phyloP scores from a whole-genome alignment of 2,888 invertebrate genomes.

The Trypoxylon attenuatum region DNA sequence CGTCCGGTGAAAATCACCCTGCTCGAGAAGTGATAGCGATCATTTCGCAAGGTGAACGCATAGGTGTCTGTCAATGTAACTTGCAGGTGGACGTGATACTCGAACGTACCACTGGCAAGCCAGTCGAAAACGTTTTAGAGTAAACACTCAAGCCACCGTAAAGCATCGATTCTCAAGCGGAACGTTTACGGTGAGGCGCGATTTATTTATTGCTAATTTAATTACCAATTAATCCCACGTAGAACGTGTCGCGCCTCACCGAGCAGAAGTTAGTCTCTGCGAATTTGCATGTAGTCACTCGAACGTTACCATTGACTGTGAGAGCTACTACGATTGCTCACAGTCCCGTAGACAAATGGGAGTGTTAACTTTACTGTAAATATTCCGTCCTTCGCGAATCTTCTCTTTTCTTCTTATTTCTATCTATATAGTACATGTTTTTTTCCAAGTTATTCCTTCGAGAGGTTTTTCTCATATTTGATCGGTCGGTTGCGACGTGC shows the following conservation, averaged over 20 bases:
- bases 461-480: no score
- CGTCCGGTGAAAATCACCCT: not conserved
- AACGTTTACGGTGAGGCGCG: not conserved
- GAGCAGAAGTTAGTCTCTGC: not conserved
- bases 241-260: not conserved
- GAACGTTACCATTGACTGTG: no score
- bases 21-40: not conserved
- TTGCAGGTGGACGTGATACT: no score
- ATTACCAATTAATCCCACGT: not conserved
- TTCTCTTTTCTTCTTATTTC: no score
- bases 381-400: not conserved
- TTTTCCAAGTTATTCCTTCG: no score
- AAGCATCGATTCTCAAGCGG: not conserved
- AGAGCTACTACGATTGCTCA: not conserved
- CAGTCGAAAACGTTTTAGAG: no score
- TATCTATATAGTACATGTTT: no score
- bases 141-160: not conserved
- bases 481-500: no score
- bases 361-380: not conserved
- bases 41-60: not conserved
- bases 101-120: not conserved
- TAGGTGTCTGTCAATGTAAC: no score
- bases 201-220: not conserved
- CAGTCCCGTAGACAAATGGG: not conserved
- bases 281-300: not conserved